A percentile compares a stretch with the other conserved stretches of the same genome.
Evolutionary conservation across 2,888 invertebrate species (phyloP).

Genomic region (Anodontia alba): DNA sequence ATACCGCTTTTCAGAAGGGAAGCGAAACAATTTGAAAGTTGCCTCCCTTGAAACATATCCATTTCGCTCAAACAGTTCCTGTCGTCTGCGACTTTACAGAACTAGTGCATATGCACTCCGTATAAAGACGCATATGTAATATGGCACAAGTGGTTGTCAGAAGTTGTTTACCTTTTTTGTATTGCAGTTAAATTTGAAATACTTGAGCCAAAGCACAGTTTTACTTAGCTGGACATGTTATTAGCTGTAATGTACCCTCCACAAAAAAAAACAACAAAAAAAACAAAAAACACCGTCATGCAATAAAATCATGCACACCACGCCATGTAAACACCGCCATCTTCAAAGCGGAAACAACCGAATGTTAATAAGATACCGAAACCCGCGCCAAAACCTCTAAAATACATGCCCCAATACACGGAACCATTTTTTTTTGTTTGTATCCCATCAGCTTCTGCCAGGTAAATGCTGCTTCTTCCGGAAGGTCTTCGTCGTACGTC

Average conservation of each 20-base stretch:
- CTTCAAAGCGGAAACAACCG: conserved; percentile 13
- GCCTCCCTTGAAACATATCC: too few relatives aligned
- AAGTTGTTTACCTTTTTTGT: too few relatives aligned
- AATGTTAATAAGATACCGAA: conserved; percentile 11
- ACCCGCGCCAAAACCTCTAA: conserved; percentile 12
- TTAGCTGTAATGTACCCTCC: background rate
- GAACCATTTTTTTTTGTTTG: background rate
- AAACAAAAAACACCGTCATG: background rate
- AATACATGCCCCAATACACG: conserved; percentile 4
- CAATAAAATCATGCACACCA: conserved; percentile 6
- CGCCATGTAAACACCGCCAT: background rate
- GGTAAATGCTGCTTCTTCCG: background rate
- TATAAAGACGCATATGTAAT: too few relatives aligned
- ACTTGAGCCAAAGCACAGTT: background rate
- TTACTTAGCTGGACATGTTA: background rate
- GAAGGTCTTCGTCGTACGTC: background rate
- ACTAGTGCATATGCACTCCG: too few relatives aligned
- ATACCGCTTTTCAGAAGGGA: too few relatives aligned
- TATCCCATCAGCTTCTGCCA: background rate
- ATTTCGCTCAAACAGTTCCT: too few relatives aligned
- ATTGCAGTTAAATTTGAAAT: background rate
- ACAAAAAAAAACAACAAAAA: too few relatives aligned
- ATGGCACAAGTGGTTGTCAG: too few relatives aligned
- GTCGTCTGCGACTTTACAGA: too few relatives aligned
- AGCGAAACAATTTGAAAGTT: too few relatives aligned